Percentiles rank a stretch among this genome's conserved stretches.
Conservation (phyloP, 1,140 invertebrate species). For the Drosophila persimilis region DNA sequence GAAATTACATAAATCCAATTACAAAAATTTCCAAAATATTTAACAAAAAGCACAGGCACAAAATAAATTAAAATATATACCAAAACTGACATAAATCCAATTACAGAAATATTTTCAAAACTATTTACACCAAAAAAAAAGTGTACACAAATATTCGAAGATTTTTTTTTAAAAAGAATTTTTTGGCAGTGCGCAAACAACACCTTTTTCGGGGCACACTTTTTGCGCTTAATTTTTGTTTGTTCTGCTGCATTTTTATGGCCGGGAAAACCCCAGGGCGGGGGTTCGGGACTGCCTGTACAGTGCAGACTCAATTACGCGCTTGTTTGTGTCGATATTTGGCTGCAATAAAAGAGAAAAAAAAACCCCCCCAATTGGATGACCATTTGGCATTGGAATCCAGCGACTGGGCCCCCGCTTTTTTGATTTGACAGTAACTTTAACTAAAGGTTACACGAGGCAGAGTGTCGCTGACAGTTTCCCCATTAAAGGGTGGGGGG, state of each 20-base stretch:
- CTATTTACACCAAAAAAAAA: too few relatives aligned
- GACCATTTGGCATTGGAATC: constrained; percentile 27
- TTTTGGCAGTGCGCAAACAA: constrained; percentile 45
- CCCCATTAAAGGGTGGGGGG: constrained; percentile 11
- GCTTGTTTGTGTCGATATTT: constrained; percentile 65
- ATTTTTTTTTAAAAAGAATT: too few relatives aligned
- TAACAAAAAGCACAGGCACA: too few relatives aligned
- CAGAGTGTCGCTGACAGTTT: constrained; percentile 35
- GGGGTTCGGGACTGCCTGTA: neutral
- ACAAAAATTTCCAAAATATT: too few relatives aligned
- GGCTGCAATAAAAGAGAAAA: constrained; percentile 29
- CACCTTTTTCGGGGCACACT: constrained; percentile 38
- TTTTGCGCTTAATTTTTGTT: constrained; percentile 70
- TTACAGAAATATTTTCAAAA: too few relatives aligned
- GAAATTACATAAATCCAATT: too few relatives aligned
- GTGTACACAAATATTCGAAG: neutral
- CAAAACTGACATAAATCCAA: too few relatives aligned
- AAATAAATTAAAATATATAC: too few relatives aligned
- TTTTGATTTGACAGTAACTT: constrained; percentile 6
- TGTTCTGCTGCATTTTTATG: constrained; percentile 56
- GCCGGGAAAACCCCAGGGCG: constrained; percentile 2
- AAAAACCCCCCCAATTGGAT: constrained; percentile 56
- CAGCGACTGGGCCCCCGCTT: neutral
- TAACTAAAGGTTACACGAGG: constrained; percentile 3
- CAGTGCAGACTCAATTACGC: constrained; percentile 67